Percentiles rank a stretch among this genome's conserved stretches.
Conservation (phyloP, 1,140 invertebrate species). For the Trichonephila clavata region DNA sequence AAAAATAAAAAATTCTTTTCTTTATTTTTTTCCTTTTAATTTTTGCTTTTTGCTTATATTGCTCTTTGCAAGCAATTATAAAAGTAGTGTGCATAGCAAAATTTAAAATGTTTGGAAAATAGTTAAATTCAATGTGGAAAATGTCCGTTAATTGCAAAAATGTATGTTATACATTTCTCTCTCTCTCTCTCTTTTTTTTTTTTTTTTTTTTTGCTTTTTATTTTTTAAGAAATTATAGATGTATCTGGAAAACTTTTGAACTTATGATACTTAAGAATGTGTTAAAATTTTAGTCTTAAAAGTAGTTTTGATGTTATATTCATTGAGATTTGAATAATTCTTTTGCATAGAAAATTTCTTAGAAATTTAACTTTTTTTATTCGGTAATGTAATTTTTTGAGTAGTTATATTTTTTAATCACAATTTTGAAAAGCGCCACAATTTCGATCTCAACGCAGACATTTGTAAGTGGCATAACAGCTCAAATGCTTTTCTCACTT, state of each 20-base stretch:
- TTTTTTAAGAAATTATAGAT: too few relatives aligned
- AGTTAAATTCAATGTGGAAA: conserved; percentile 42
- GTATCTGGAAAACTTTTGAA: too few relatives aligned
- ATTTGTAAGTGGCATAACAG: background rate
- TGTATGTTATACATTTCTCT: background rate
- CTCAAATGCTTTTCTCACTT: background rate
- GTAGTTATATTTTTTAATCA: background rate
- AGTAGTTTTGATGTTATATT: too few relatives aligned
- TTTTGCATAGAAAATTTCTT: too few relatives aligned
- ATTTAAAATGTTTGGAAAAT: background rate
- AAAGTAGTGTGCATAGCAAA: background rate
- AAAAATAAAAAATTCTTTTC: background rate
- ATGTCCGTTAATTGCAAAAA: background rate
- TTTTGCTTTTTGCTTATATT: background rate
- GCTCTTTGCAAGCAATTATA: too few relatives aligned
- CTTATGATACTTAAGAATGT: background rate
- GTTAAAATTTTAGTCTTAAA: background rate
- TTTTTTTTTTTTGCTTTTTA: too few relatives aligned
- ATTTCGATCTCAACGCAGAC: background rate
- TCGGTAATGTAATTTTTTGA: background rate
- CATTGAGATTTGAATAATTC: too few relatives aligned
- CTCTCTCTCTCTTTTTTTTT: too few relatives aligned
- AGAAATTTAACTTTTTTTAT: background rate
- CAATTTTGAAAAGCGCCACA: background rate
- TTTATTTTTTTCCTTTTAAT: background rate